Evolutionary conservation across 2,113 vertebrate species (phyloP).

Genomic region (Megatriorchis doriae): DNA sequence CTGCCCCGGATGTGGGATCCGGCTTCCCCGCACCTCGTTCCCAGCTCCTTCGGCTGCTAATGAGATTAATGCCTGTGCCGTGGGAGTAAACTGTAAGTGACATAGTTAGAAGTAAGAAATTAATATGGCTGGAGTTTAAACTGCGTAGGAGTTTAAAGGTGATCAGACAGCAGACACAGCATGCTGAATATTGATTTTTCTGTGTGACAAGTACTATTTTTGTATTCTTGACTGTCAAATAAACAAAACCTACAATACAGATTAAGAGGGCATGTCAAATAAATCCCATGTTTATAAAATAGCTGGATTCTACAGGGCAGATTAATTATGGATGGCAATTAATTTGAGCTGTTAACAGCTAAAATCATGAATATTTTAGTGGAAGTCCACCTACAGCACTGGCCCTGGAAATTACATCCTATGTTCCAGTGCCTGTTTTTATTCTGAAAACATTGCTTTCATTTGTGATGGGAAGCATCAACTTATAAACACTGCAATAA

Average conservation of each 20-base stretch:
- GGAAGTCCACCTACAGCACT: not conserved
- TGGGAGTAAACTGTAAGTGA: not conserved
- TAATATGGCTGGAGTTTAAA: not conserved
- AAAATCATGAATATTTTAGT: conserved; percentile 8
- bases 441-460: not conserved
- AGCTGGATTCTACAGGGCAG: not conserved
- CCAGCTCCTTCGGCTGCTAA: not conserved
- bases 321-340: conserved; percentile 22
- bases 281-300: not conserved
- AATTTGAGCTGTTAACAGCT: not conserved
- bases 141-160: not conserved
- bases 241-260: not conserved
- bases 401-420: not conserved
- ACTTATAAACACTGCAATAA: not conserved
- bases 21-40: accelerated
- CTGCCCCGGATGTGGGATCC: not conserved
- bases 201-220: accelerated
- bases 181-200: not conserved
- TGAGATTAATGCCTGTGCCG: not conserved
- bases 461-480: not conserved
- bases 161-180: not conserved
- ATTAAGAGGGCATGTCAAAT: not conserved
- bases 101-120: not conserved
- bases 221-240: not conserved
- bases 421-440: not conserved